Base-by-base conservation (phyloP, 2,797 vertebrate genomes). In the Merluccius polli region DNA sequence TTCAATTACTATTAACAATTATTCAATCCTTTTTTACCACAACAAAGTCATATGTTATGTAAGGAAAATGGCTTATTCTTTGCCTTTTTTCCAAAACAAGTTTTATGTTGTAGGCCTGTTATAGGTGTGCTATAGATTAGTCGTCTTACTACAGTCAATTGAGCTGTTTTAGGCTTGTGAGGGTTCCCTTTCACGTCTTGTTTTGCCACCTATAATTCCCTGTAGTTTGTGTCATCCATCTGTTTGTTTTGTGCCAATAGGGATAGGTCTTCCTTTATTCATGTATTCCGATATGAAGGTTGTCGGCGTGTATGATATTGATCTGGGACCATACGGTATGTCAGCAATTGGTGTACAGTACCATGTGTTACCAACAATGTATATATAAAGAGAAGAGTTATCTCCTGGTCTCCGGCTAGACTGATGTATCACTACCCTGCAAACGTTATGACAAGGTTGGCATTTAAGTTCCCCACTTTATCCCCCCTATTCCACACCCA, bases 231-330 rank as follows among this genome's bases (percentile, higher is more conserved):
- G 83, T 90, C 87, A 87, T 91, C 88, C 76, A 79, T 84, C 63
- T 73, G 79, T 88, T 74, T 65, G 59, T 65, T 82, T 76, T 83
- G 71, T 85, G 85, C 68, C 59, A 27, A 65, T 65, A 27, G 59
- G 59, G n/a, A 65, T 27, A 12, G 59, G 63, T 73, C 41, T 74
- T 84, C 74, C 41, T 74, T 84, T 83, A 90, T 89, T 85, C 88
- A 89, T 93, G 88, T 92, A 92, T 91, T 89, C 81, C 84, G 84
- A 82, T 86, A 78, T 88, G 88, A 93, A 93, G 93, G 92, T 90
- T 93, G 87, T 87, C 73, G 91, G 92, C 82, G 69, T 86, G 87
- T 80, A 87, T 87, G 79, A 71, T 94, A 96, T 95, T 88, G 95
- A 96, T 95, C 86, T 88, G 78, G 76, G 83, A 81, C 87, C 76